These are phyloP conservation scores for Cardinalis cardinalis DNA, from an alignment of 2,113 vertebrate genomes.

Conservation along the genomic window DNA sequence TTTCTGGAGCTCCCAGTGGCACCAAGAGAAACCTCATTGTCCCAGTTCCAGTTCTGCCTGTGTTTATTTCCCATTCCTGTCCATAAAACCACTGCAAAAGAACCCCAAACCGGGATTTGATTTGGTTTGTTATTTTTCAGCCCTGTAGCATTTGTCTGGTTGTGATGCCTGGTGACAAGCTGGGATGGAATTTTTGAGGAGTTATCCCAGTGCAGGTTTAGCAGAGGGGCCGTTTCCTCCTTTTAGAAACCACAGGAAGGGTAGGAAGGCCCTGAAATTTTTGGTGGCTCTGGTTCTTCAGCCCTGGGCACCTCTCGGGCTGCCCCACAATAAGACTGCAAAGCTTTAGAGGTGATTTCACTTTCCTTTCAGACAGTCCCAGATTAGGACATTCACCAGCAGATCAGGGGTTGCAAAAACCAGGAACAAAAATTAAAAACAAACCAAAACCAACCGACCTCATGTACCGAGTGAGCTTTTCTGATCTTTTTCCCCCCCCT, in stretches of 20 bases:
- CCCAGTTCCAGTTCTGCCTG: neutral
- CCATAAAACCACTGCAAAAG: neutral
- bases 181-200: neutral
- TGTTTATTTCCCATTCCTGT: neutral
- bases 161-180: neutral
- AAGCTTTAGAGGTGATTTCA: neutral
- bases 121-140: neutral
- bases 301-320: neutral
- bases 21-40: neutral
- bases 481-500: conserved; percentile 70
- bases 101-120: neutral
- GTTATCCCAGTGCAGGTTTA: neutral
- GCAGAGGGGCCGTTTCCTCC: neutral
- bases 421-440: neutral
- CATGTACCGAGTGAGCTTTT: conserved; percentile 66
- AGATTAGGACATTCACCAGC: neutral
- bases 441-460: neutral
- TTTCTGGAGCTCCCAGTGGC: neutral
- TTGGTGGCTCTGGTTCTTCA: neutral
- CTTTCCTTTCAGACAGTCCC: neutral
- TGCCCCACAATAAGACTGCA: rapidly evolving
- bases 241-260: neutral
- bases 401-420: neutral
- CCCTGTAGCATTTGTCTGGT: neutral
- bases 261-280: neutral